Evolutionary conservation across 1,140 invertebrate species (phyloP).

Genomic region (Eriocheir sinensis): DNA sequence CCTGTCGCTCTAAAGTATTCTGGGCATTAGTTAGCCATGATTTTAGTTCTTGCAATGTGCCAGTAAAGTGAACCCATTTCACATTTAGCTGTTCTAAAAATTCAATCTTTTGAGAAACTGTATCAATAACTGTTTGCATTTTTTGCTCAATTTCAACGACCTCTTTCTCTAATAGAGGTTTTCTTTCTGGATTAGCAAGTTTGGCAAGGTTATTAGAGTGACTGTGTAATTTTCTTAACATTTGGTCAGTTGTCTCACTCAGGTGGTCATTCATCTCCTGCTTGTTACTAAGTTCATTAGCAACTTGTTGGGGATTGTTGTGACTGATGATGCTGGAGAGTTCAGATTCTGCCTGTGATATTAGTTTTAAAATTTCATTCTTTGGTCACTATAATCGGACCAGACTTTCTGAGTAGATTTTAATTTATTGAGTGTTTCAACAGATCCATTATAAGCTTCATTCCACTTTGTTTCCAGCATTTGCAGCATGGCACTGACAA

Average conservation of each 20-base stretch:
- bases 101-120: conserved; percentile 89
- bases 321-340: conserved; percentile 84
- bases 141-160: conserved; percentile 90
- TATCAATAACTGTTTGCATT: conserved; percentile 88
- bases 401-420: conserved; percentile 92
- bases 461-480: conserved; percentile 94
- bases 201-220: conserved; percentile 88
- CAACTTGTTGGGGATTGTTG: conserved; percentile 83
- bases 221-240: conserved; percentile 89
- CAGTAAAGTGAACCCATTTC: conserved; percentile 89
- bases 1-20: conserved; percentile 87
- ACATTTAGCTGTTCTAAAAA: conserved; percentile 91
- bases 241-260: conserved; percentile 89
- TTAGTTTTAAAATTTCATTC: conserved; percentile 89
- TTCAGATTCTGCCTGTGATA: conserved; percentile 92
- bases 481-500: conserved; percentile 91
- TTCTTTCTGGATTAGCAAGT: conserved; percentile 87
- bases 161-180: conserved; percentile 90
- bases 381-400: conserved; percentile 94
- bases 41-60: conserved; percentile 83
- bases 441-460: conserved; percentile 91
- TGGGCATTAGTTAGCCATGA: conserved; percentile 86
- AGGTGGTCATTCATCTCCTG: conserved; percentile 88
- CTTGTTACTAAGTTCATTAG: conserved; percentile 88
- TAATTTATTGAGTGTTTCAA: conserved; percentile 90